A percentile compares a stretch with the other conserved stretches of the same genome.
phyloP scores from a whole-genome alignment of 2,113 vertebrate genomes.

The Hemichromis elongatus region DNA sequence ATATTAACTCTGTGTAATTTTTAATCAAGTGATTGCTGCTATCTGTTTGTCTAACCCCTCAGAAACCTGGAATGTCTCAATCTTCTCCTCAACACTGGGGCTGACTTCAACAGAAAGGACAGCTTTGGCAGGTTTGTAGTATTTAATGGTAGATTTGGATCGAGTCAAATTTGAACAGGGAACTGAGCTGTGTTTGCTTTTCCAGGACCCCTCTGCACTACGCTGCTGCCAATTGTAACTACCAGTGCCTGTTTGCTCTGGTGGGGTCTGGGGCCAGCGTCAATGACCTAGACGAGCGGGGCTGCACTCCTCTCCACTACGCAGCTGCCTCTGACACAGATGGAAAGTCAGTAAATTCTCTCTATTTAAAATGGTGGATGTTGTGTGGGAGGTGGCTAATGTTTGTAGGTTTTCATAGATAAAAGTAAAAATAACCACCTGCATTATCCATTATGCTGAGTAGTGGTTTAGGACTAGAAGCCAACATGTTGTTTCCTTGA shows the following conservation, averaged over 20 bases:
- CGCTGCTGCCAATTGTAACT: conserved; percentile 98
- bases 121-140: conserved; percentile 91
- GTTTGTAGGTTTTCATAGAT: background rate
- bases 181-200: conserved; percentile 27
- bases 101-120: conserved; percentile 97
- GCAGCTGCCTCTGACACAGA: conserved; percentile 96
- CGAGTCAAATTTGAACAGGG: background rate
- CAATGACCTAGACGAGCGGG: conserved; percentile 93
- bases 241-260: conserved; percentile 98
- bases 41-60: background rate
- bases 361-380: background rate
- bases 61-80: conserved; percentile 99
- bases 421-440: background rate
- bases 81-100: conserved; percentile 92
- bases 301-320: conserved; percentile 96
- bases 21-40: background rate
- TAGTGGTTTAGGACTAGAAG: background rate
- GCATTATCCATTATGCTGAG: background rate
- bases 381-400: background rate
- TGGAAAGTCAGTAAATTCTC: conserved; percentile 81
- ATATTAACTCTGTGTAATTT: background rate
- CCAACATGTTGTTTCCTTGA: background rate
- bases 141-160: background rate
- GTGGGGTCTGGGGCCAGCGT: conserved; percentile 98
- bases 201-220: conserved; percentile 94